These are phyloP conservation scores for Lutraria lutraria DNA, from an alignment of 2,888 invertebrate genomes.

Conservation along the genomic window DNA sequence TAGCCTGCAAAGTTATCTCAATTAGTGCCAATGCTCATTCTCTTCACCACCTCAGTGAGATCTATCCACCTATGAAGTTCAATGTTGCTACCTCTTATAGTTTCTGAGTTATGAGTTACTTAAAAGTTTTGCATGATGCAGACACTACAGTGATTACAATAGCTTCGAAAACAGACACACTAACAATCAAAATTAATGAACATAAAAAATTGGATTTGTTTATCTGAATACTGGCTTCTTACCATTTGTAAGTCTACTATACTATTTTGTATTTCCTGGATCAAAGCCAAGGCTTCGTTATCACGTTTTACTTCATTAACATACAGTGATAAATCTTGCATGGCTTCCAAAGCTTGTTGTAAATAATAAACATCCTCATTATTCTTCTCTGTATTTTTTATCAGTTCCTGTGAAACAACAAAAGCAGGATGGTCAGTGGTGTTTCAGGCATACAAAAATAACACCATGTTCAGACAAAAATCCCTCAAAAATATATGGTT, in stretches of 20 bases:
- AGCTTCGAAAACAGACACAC: too few relatives aligned
- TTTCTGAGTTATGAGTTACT: too few relatives aligned
- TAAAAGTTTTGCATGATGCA: too few relatives aligned
- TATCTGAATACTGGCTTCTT: neutral
- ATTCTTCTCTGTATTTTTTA: conserved; percentile 88
- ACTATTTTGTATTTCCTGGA: conserved; percentile 94
- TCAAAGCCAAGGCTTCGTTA: conserved; percentile 95
- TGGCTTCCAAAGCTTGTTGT: conserved; percentile 95
- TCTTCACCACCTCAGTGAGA: too few relatives aligned
- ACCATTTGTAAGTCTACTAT: conserved; percentile 86
- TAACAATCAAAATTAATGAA: too few relatives aligned
- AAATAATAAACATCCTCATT: conserved; percentile 94
- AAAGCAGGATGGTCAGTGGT: neutral
- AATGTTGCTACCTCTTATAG: too few relatives aligned
- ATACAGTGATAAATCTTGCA: conserved; percentile 97
- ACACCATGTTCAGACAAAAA: too few relatives aligned
- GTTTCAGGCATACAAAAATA: neutral
- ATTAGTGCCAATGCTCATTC: too few relatives aligned
- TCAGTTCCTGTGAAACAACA: conserved; percentile 85
- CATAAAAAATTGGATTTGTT: neutral
- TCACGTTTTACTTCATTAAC: conserved; percentile 99
- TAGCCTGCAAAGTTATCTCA: neutral
- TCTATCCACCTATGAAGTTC: too few relatives aligned
- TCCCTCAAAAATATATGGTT: too few relatives aligned
- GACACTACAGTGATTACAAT: too few relatives aligned